These are phyloP conservation scores for Syngnathus rostellatus DNA, from an alignment of 2,797 vertebrate species.

Conservation along the genomic window DNA sequence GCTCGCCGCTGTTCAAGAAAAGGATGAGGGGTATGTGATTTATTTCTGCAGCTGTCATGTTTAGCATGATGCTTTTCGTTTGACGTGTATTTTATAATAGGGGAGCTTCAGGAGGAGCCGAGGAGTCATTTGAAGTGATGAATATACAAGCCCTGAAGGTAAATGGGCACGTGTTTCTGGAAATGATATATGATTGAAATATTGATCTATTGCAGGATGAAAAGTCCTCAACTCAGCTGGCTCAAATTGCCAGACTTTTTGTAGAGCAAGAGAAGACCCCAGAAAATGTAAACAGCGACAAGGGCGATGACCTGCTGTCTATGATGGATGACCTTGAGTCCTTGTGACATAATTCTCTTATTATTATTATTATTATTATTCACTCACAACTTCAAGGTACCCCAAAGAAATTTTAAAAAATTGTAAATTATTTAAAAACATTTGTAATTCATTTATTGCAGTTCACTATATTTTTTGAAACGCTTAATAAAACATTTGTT, in stretches of 20 bases:
- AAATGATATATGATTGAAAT: background rate
- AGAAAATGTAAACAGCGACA: constrained; percentile 58
- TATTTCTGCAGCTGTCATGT: background rate
- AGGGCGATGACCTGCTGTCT: constrained; percentile 83
- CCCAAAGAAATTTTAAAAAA: background rate
- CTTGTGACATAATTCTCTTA: background rate
- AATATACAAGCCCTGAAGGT: constrained; percentile 84
- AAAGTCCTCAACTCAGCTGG: constrained; percentile 67
- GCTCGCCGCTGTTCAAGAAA: constrained; percentile 76
- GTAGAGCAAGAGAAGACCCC: constrained; percentile 46
- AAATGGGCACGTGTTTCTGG: background rate
- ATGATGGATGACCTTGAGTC: constrained; percentile 83
- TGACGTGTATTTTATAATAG: constrained; percentile 39
- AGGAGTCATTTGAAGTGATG: constrained; percentile 71
- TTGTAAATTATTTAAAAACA: background rate
- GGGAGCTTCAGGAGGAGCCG: constrained; percentile 55
- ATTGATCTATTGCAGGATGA: constrained; percentile 65
- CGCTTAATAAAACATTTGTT: background rate
- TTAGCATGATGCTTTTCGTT: background rate
- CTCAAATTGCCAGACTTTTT: constrained; percentile 77
- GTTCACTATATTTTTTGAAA: background rate
- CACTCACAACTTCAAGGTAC: background rate
- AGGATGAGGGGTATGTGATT: constrained; percentile 71
- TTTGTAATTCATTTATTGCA: background rate
- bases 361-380: too few species aligned